These are phyloP conservation scores for Lasioglossum malachurum DNA, from an alignment of 2,888 invertebrate species.

Conservation along the genomic window DNA sequence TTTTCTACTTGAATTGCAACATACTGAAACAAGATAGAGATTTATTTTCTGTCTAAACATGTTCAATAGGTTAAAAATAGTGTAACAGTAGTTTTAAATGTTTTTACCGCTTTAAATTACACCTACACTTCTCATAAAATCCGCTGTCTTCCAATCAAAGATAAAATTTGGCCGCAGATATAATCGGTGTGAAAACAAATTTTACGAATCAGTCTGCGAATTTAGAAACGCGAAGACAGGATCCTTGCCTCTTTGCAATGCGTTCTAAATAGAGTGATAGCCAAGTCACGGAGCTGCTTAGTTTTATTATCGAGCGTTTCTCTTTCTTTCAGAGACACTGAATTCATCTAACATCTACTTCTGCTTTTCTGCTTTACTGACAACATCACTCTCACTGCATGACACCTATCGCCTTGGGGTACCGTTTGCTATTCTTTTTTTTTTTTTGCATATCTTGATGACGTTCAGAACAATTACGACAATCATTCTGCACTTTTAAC, in stretches of 20 bases:
- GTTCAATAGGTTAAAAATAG: no score
- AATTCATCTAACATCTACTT: conserved; percentile 65
- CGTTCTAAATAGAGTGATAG: conserved; percentile 31
- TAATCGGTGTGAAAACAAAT: not conserved
- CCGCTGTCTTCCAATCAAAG: not conserved
- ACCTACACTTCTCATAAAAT: no score
- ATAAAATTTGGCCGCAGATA: not conserved
- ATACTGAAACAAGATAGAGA: no score
- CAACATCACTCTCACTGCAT: conserved; percentile 73
- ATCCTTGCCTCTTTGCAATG: conserved; percentile 20
- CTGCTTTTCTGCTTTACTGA: conserved; percentile 72
- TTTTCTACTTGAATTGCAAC: no score
- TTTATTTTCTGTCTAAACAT: no score
- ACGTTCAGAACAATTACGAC: conserved; percentile 31
- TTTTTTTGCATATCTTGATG: conserved; percentile 23
- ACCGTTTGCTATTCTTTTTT: conserved; percentile 48
- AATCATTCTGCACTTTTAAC: not conserved
- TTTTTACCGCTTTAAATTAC: no score
- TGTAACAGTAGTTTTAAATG: no score
- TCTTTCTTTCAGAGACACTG: conserved; percentile 78
- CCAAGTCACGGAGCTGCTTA: conserved; percentile 42
- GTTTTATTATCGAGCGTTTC: conserved; percentile 63
- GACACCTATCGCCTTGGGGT: conserved; percentile 67
- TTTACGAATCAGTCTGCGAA: not conserved
- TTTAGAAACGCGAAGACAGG: conserved; percentile 38